A percentile compares a stretch with the other conserved stretches of the same genome.
Evolutionary conservation across 64 coral and sea anemone genomes (phyloP).

Genomic region (Astreopora myriophthalma): DNA sequence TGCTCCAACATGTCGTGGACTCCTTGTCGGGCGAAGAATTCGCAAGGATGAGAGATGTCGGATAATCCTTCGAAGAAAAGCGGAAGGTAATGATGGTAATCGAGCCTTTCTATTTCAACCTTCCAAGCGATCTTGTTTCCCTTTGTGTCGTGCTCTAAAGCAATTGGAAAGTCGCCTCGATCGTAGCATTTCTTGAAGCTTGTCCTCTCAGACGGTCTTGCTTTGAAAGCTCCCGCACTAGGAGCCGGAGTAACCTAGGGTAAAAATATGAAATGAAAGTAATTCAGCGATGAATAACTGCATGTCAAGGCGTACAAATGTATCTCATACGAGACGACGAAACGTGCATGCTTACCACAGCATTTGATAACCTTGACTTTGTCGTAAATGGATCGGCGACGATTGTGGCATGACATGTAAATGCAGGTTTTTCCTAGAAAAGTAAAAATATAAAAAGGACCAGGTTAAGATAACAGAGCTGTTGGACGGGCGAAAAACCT

Average conservation of each 20-base stretch:
- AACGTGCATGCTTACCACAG: conserved; percentile 42
- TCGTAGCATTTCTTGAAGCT: conserved; percentile 98
- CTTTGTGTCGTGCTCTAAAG: conserved; percentile 97
- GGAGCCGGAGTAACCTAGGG: conserved; percentile 55
- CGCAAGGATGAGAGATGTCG: conserved; percentile 94
- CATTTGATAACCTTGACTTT: conserved; percentile 87
- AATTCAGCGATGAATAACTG: not conserved
- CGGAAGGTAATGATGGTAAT: conserved; percentile 98
- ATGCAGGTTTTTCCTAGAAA: not conserved
- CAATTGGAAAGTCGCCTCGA: conserved; percentile 98
- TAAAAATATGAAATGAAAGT: not conserved
- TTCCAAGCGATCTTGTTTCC: conserved; percentile 99
- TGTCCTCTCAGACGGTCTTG: conserved; percentile 83
- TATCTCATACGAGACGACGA: not conserved
- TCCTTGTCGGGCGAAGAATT: conserved; percentile 98
- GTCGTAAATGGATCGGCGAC: conserved; percentile 77
- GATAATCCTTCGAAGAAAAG: conserved; percentile 98
- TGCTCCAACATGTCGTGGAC: conserved; percentile 99
- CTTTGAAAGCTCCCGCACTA: conserved; percentile 85
- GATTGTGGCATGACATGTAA: conserved; percentile 15
- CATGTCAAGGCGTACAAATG: not conserved
- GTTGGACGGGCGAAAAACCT: not conserved
- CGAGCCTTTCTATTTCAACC: conserved; percentile 96
- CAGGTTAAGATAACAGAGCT: too few species aligned
- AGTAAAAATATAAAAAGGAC: too few species aligned